phyloP scores from a whole-genome alignment of 2,797 vertebrate genomes.

The Amblyopsis hoosieri region DNA sequence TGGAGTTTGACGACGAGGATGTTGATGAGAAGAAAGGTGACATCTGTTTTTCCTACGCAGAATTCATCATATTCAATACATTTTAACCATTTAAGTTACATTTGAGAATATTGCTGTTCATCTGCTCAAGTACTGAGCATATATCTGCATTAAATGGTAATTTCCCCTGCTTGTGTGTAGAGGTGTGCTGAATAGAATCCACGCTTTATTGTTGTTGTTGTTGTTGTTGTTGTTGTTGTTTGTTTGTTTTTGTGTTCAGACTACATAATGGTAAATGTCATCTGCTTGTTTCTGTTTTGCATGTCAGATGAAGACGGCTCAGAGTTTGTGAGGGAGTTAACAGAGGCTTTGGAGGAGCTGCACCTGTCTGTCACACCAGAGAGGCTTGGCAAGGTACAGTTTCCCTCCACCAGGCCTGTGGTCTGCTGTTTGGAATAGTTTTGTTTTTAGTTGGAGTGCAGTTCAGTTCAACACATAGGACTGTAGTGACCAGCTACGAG shows the following conservation, averaged over 20 bases:
- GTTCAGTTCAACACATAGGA: too few relatives aligned
- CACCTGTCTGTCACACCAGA: slow-evolving; percentile 77
- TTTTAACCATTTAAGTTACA: too few relatives aligned
- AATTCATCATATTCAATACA: too few relatives aligned
- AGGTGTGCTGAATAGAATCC: too few relatives aligned
- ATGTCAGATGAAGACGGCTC: slow-evolving; percentile 80
- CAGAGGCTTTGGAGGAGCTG: slow-evolving; percentile 81
- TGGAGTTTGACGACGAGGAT: slow-evolving; percentile 93
- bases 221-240: rapidly evolving
- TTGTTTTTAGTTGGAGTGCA: too few relatives aligned
- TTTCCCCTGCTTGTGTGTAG: too few relatives aligned
- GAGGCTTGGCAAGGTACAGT: slow-evolving; percentile 83
- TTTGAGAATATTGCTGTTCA: background rate
- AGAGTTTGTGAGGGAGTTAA: slow-evolving; percentile 86
- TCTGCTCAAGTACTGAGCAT: too few relatives aligned
- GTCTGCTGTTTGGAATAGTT: too few relatives aligned
- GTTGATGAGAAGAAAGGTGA: slow-evolving; percentile 87
- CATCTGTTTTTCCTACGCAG: background rate
- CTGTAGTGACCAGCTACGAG: too few relatives aligned
- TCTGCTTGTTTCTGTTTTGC: slow-evolving; percentile 15
- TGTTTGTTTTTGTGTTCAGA: too few relatives aligned
- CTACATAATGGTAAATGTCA: too few relatives aligned
- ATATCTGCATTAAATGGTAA: too few relatives aligned
- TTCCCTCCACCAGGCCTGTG: slow-evolving; percentile 39
- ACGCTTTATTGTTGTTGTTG: background rate